phyloP scores from a whole-genome alignment of 2,113 vertebrate genomes.

The Amphiprion percula region DNA sequence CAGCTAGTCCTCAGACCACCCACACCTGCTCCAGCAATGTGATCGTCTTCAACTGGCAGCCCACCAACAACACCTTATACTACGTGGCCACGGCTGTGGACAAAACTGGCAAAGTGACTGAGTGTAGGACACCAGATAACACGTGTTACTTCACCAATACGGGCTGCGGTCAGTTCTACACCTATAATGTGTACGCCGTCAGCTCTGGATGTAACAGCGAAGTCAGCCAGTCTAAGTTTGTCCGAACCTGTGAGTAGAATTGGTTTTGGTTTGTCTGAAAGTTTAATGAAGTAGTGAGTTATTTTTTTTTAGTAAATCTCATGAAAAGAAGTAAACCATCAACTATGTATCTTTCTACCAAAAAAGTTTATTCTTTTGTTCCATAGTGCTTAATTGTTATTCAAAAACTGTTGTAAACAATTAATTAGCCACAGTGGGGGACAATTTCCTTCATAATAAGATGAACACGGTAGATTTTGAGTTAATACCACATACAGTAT shows the following conservation, averaged over 20 bases:
- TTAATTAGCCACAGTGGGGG: no score
- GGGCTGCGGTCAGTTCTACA: constrained; percentile 78
- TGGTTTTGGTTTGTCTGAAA: not conserved
- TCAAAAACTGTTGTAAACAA: no score
- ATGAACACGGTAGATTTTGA: no score
- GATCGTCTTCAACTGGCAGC: constrained; percentile 77
- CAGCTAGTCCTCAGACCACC: constrained; percentile 41
- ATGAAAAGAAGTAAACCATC: no score
- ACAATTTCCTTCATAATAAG: no score
- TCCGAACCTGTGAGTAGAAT: constrained; percentile 72
- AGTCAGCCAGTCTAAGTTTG: constrained; percentile 42
- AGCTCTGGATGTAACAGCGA: constrained; percentile 70
- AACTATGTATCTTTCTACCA: no score
- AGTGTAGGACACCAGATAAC: constrained; percentile 75
- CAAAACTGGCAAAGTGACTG: constrained; percentile 13
- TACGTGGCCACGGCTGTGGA: constrained; percentile 77
- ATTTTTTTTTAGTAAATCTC: no score
- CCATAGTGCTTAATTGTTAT: no score
- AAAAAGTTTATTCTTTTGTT: no score
- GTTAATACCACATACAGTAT: no score
- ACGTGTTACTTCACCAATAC: constrained; percentile 81
- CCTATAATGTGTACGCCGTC: constrained; percentile 74
- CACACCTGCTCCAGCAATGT: constrained; percentile 78
- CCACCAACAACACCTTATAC: constrained; percentile 74
- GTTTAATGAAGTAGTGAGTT: no score